Percentiles rank a stretch among this genome's conserved stretches.
Conservation (phyloP, 2,113 vertebrate species). For the Cyphomyrus plagiostoma region DNA sequence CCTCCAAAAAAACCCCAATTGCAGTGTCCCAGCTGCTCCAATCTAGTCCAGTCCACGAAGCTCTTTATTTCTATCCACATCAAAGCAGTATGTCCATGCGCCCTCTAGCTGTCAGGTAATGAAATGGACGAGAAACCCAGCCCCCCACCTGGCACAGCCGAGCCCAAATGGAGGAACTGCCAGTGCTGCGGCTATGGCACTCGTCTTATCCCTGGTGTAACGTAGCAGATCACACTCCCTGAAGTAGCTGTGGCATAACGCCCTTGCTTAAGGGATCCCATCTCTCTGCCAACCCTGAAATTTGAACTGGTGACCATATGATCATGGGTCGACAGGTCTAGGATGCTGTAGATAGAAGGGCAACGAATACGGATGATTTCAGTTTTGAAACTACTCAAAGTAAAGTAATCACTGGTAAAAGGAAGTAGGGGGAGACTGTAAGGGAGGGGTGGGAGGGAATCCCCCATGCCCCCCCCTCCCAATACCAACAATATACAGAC, state of each 20-base stretch:
- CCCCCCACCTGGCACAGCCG: not conserved
- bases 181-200: not conserved
- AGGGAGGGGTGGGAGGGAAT: not conserved
- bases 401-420: not conserved
- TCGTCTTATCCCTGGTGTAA: not conserved
- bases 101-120: not conserved
- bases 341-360: not conserved
- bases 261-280: not conserved
- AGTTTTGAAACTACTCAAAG: not conserved
- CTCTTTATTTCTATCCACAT: not conserved
- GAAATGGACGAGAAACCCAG: not conserved
- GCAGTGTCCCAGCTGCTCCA: not conserved
- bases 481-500: not conserved
- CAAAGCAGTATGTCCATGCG: not conserved
- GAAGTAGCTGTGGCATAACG: not conserved
- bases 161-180: not conserved
- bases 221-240: not conserved
- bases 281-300: not conserved
- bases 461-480: not conserved
- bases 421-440: not conserved
- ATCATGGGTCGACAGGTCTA: not conserved
- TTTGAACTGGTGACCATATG: not conserved
- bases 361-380: not conserved
- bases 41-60: not conserved
- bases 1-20: not conserved